Evolutionary conservation across 2,113 vertebrate species (phyloP).

Genomic region (Pangasianodon hypophthalmus): DNA sequence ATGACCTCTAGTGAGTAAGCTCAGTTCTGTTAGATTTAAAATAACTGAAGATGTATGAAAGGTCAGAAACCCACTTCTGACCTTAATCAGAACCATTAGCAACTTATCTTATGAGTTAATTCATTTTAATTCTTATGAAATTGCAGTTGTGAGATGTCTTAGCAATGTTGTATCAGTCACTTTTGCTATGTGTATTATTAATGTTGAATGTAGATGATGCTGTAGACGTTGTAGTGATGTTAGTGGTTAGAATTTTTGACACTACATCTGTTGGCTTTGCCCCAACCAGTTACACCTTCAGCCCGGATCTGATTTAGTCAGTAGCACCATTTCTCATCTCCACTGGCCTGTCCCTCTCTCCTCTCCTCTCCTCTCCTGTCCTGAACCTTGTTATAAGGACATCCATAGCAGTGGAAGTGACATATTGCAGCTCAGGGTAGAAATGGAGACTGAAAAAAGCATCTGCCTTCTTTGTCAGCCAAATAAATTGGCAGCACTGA

Average conservation of each 20-base stretch:
- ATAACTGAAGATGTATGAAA: neutral
- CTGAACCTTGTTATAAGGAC: conserved; percentile 33
- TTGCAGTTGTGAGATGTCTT: neutral
- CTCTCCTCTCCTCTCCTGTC: conserved; percentile 15
- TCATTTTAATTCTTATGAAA: neutral
- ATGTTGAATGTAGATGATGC: neutral
- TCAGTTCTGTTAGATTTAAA: neutral
- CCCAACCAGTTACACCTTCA: conserved; percentile 25
- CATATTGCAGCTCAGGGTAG: conserved; percentile 37
- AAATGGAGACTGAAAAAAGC: conserved; percentile 41
- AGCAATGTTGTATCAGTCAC: neutral
- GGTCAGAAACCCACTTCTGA: neutral
- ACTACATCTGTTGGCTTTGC: conserved; percentile 19
- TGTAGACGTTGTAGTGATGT: neutral
- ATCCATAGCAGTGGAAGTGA: conserved; percentile 47
- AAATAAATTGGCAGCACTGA: conserved; percentile 39
- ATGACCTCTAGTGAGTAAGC: neutral
- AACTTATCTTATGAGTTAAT: neutral
- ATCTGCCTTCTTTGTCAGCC: conserved; percentile 35
- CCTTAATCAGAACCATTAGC: neutral
- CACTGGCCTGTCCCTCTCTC: conserved; percentile 33
- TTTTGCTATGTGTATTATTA: neutral
- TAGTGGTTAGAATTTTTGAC: neutral
- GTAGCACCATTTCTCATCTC: conserved; percentile 38
- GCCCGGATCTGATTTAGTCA: conserved; percentile 33